These are phyloP conservation scores for Astropecten irregularis DNA, from an alignment of 53 echinoderm and acorn worm genomes.

Conservation along the genomic window DNA sequence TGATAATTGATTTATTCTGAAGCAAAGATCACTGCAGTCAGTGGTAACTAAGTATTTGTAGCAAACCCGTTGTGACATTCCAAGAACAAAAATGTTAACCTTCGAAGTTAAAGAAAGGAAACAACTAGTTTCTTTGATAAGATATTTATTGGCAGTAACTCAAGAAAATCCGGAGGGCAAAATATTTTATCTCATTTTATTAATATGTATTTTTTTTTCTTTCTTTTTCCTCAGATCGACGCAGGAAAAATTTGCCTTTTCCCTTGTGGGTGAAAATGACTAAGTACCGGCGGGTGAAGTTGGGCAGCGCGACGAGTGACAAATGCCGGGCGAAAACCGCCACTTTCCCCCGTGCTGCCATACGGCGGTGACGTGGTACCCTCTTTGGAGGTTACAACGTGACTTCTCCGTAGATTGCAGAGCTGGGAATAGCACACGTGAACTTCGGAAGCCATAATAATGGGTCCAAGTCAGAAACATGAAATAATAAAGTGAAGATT, in stretches of 20 bases:
- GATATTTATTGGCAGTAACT: conserved; percentile 38
- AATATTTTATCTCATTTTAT: too few relatives aligned
- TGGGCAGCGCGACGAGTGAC: conserved; percentile 58
- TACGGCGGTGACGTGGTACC: conserved; percentile 18
- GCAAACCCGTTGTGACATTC: too few relatives aligned
- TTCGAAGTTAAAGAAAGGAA: not conserved
- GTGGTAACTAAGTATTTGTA: too few relatives aligned
- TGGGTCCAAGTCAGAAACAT: too few relatives aligned
- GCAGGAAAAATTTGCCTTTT: conserved; percentile 10
- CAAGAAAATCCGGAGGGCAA: conserved; percentile 42
- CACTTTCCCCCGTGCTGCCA: conserved; percentile 4
- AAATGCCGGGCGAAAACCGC: conserved; percentile 32
- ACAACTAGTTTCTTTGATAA: conserved; percentile 12
- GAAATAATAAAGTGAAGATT: too few relatives aligned
- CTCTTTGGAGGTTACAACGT: too few relatives aligned
- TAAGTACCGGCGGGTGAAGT: conserved; percentile 52
- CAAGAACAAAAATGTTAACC: not conserved
- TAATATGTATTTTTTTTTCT: too few relatives aligned
- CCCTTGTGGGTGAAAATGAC: conserved; percentile 32
- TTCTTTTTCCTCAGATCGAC: conserved; percentile 15
- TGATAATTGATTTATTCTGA: too few relatives aligned
- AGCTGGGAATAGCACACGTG: too few relatives aligned
- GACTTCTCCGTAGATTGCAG: too few relatives aligned
- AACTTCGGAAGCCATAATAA: too few relatives aligned
- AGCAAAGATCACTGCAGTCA: too few relatives aligned